phyloP scores from a whole-genome alignment of 2,888 invertebrate species.

The Aelia acuminata region DNA sequence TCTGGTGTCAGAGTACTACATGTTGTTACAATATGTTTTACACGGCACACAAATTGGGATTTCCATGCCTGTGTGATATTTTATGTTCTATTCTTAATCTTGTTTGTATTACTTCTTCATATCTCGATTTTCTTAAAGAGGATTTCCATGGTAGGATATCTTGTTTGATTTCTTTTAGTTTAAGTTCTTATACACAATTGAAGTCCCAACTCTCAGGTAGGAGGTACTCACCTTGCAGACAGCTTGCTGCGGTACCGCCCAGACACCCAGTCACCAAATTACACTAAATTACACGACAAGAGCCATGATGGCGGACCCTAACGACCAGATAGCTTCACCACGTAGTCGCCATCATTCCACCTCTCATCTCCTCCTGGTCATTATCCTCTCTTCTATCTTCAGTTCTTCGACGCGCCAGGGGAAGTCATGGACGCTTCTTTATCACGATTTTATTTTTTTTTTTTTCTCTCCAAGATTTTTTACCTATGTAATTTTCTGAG shows the following conservation, averaged over 20 bases:
- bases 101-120: too few species aligned
- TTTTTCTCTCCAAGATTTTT: background rate
- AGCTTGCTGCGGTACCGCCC: background rate
- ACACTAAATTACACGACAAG: background rate
- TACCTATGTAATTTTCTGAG: background rate
- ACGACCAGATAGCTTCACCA: background rate
- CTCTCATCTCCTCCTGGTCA: background rate
- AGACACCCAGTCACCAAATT: background rate
- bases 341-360: background rate
- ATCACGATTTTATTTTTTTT: slow-evolving; percentile 17
- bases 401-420: background rate
- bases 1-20: too few species aligned
- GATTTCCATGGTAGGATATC: too few species aligned
- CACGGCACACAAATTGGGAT: too few species aligned
- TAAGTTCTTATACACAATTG: too few species aligned
- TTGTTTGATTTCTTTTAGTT: too few species aligned
- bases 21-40: too few species aligned
- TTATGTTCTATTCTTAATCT: too few species aligned
- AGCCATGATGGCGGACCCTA: background rate
- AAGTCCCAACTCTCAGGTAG: too few species aligned
- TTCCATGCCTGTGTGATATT: too few species aligned
- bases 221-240: background rate
- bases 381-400: background rate
- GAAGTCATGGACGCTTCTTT: background rate
- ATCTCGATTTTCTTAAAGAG: too few species aligned